Base-by-base conservation (phyloP, 2,797 vertebrate genomes). In the Poecile montanus region DNA sequence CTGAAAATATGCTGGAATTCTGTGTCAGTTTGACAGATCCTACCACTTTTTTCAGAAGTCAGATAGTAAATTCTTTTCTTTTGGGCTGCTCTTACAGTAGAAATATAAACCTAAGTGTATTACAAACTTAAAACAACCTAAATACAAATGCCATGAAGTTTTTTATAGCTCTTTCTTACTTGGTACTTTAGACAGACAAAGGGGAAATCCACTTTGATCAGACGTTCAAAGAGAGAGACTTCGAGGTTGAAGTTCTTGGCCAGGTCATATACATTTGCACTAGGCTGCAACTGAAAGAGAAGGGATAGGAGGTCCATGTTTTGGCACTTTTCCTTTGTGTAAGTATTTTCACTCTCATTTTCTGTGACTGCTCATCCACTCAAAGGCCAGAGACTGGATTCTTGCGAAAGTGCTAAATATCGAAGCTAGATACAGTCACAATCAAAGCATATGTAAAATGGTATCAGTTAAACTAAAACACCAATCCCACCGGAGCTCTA, bases 171-270 rank as follows among this genome's bases (percentile, higher is more conserved):
- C 29, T 26, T 94, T 78, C 98, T 98, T 66, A 99, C 99, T 98
- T 99, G 99, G 94, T 99, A 99, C 97, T 99, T 98, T 73, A 99
- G 98, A 91, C 98, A 97, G 79, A 99, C 98, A 91, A 96, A 99
- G 20, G 99, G 99, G 84, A 99, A 97, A 50, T 97, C 91, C 44
- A 99, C 98, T 77, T 97, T 98, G 95, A 99, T 98, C 75, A 99
- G 98, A 54, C 99, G 98, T 96, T 99, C 99, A 97, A 99, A 99
- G 97, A 99, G 99, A 60, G 99, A 99, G 72, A 99, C 98, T 95
- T 99, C 99, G 53, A 99, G 98, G 96, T 98, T 98, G 97, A 99
- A 99, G 97, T 99, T 99, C 97, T 98, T 99, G 67, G 99, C 99
- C 67, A 99, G 98, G 30, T 99, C 99, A 78, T 98, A 99, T 3